Conservation (phyloP, 2,888 invertebrate genomes). For the Megaustenia siamemsis region DNA sequence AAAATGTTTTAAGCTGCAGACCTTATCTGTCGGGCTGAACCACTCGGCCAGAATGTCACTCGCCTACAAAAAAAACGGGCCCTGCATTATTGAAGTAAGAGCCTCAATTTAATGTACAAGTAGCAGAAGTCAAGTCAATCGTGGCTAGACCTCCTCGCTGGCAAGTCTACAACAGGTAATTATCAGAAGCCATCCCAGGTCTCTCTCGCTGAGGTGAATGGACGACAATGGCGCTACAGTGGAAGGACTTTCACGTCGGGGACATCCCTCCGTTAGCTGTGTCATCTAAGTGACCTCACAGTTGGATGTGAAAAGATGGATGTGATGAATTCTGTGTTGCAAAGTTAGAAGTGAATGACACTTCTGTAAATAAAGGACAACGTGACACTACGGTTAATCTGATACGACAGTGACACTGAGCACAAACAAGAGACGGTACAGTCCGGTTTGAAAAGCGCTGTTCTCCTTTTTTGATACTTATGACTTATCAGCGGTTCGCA, state of each 20-base stretch:
- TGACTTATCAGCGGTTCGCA: background rate
- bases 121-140: conserved; percentile 1
- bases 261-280: background rate
- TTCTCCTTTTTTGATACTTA: background rate
- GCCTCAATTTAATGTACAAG: conserved; percentile 13
- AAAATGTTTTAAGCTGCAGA: background rate
- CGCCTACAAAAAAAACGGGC: background rate
- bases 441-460: background rate
- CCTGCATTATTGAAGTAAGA: background rate
- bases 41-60: conserved; percentile 4
- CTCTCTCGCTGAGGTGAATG: background rate
- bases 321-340: background rate
- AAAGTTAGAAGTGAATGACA: conserved; percentile 26
- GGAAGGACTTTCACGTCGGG: background rate
- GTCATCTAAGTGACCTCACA: background rate
- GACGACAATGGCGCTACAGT: background rate
- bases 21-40: background rate
- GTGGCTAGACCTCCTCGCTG: conserved; percentile 13
- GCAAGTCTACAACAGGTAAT: conserved; percentile 15
- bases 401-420: conserved; percentile 28
- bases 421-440: background rate
- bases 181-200: background rate
- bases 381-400: conserved; percentile 7
- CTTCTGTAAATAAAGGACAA: background rate
- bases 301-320: background rate